Evolutionary conservation across 2,888 invertebrate genomes (phyloP), one percentile per base, ranked within the genome.

Genomic region (Eupithecia exiguata): DNA sequence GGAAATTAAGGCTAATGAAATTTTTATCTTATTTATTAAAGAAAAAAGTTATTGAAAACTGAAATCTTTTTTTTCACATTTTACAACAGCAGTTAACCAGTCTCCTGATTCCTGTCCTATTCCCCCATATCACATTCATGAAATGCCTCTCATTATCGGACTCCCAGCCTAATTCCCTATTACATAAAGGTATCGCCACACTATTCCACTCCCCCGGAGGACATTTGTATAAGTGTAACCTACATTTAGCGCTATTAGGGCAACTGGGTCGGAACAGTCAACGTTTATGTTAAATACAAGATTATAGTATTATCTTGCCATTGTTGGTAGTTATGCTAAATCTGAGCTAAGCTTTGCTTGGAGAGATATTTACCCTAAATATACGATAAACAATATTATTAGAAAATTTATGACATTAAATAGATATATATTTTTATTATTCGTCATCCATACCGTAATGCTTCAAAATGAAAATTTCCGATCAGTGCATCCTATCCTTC

Each of bases 161-260:
- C 18, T 49, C n/a, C 49, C n/a, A n/a, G n/a, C 1, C 49, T n/a
- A 9, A 9, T 49, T 18, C 49, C 49, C 6, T n/a, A 49, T 46
- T 46, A 18, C 43, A 18, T 46, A 40, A 46, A 46, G 43, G 9
- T 49, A 49, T 7, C 18, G 7, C 4, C 14, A 49, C 9, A 49
- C 49, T 49, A 46, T 18, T 14, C 43, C 43, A 46, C 43, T 46
- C 43, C 38, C 4, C 30, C 38, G 3, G 40, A 40, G 49, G 49
- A 49, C 49, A 49, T 49, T 49, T 49, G 49, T 49, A n/a, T 49
- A 49, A 49, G 49, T 49, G 49, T 61, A 61, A 35, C 61, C 61
- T 61, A 61, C 30, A 61, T 61, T 25, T 21, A 61, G 25, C 58
- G 6, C 25, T 14, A 61, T 61, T 61, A 61, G 14, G 58, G 14